Conservation (phyloP, 2,888 invertebrate species). For the Didymodactylos carnosus region DNA sequence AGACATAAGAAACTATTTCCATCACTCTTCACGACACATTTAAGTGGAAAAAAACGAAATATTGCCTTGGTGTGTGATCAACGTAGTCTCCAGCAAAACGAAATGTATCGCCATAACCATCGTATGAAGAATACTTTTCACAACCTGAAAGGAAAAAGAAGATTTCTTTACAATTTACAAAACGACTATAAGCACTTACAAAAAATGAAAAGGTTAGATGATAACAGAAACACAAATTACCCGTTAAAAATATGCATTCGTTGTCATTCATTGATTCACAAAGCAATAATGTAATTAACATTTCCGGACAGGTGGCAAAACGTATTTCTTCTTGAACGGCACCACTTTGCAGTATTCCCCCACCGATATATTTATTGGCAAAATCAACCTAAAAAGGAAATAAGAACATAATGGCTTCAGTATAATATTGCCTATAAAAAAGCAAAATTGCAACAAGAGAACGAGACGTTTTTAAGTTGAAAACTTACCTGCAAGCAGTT, state of each 20-base stretch:
- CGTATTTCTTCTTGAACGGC: constrained; percentile 85
- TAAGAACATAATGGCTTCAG: background rate
- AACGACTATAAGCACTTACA: constrained; percentile 50
- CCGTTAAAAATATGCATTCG: constrained; percentile 52
- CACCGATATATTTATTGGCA: constrained; percentile 65
- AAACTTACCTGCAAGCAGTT: constrained; percentile 45
- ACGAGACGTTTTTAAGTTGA: too few relatives aligned
- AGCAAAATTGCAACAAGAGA: too few relatives aligned
- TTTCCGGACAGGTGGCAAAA: constrained; percentile 70
- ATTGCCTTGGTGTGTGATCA: background rate
- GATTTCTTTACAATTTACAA: too few relatives aligned
- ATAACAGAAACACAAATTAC: too few relatives aligned
- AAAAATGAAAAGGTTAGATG: too few relatives aligned
- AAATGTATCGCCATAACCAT: background rate
- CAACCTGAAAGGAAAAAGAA: too few relatives aligned
- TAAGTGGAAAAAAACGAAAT: too few relatives aligned
- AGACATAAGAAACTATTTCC: too few relatives aligned
- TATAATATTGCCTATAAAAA: too few relatives aligned
- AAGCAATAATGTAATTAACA: constrained; percentile 59
- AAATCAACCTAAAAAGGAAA: constrained; percentile 55
- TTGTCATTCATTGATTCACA: constrained; percentile 53
- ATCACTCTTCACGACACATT: too few relatives aligned
- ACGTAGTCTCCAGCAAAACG: background rate
- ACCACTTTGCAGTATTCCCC: constrained; percentile 61
- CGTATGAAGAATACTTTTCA: background rate